Conservation (phyloP, 30 jellyfish, hydroid and myxozoan species). For the Aurelia sp. region DNA sequence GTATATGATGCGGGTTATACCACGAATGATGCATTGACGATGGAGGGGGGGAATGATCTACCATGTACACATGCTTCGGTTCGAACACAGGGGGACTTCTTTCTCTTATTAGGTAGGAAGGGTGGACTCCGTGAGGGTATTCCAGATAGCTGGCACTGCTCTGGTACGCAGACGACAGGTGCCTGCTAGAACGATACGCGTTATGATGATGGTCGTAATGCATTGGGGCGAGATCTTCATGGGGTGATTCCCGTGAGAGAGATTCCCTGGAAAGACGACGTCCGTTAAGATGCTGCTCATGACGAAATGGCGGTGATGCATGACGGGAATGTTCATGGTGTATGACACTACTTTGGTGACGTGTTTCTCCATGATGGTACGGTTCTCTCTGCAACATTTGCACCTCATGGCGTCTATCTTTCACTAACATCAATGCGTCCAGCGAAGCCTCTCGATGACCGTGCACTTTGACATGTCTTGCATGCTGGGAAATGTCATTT, state of each 20-base stretch:
- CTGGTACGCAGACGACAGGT: background rate
- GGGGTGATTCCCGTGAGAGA: background rate
- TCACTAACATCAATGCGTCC: background rate
- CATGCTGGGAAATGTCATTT: background rate
- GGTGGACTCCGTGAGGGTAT: slow-evolving; percentile 12
- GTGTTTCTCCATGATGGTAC: slow-evolving; percentile 9
- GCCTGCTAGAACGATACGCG: slow-evolving; percentile 7
- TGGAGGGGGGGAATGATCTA: slow-evolving; percentile 22
- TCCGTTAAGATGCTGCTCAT: slow-evolving; percentile 10
- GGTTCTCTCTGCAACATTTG: slow-evolving; percentile 21
- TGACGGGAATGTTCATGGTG: slow-evolving; percentile 22
- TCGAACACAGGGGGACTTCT: slow-evolving; percentile 19
- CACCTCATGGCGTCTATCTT: background rate
- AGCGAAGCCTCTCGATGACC: background rate
- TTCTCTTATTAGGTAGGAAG: background rate
- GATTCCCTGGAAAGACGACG: too few species aligned
- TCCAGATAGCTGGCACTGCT: slow-evolving; percentile 18
- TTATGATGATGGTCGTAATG: slow-evolving; percentile 16
- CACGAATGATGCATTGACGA: slow-evolving; percentile 26
- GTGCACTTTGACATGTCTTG: background rate
- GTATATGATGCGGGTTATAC: slow-evolving; percentile 25
- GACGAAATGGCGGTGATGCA: slow-evolving; percentile 4
- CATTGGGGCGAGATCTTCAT: background rate
- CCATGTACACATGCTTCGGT: background rate
- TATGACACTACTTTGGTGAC: background rate